These are phyloP conservation scores for Heliconius hewitsoni DNA, from an alignment of 1,140 invertebrate species.

Conservation along the genomic window DNA sequence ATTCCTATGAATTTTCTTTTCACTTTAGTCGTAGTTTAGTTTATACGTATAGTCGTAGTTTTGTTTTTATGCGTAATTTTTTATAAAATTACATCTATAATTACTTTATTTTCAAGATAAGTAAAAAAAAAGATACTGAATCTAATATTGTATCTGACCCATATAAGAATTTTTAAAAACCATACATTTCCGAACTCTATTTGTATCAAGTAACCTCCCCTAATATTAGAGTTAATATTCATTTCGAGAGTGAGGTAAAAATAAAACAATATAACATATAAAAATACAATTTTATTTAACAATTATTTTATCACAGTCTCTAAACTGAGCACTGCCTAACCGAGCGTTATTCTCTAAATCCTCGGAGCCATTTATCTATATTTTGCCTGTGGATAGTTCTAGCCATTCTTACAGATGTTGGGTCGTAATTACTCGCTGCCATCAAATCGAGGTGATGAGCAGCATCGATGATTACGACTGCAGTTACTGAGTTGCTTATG, in stretches of 20 bases:
- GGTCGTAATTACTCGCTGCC: conserved; percentile 86
- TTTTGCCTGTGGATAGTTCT: conserved; percentile 85
- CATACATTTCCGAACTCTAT: too few relatives aligned
- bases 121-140: too few relatives aligned
- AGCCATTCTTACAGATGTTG: conserved; percentile 85
- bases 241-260: not conserved
- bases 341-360: conserved; percentile 46
- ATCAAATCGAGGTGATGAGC: conserved; percentile 97
- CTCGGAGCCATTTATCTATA: conserved; percentile 87
- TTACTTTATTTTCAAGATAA: too few relatives aligned
- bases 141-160: too few relatives aligned
- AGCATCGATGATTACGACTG: conserved; percentile 92
- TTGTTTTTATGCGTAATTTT: too few relatives aligned
- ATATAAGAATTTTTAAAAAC: too few relatives aligned
- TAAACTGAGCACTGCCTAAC: conserved; percentile 12
- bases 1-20: too few relatives aligned
- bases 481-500: conserved; percentile 84
- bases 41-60: too few relatives aligned
- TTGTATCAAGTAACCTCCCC: too few relatives aligned
- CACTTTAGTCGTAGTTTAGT: too few relatives aligned
- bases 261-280: not conserved
- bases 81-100: too few relatives aligned
- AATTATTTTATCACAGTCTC: conserved; percentile 1
- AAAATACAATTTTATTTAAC: conserved; percentile 7
- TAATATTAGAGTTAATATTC: too few relatives aligned